phyloP scores from a whole-genome alignment of 2,113 vertebrate genomes.

The Urocynchramus pylzowi region DNA sequence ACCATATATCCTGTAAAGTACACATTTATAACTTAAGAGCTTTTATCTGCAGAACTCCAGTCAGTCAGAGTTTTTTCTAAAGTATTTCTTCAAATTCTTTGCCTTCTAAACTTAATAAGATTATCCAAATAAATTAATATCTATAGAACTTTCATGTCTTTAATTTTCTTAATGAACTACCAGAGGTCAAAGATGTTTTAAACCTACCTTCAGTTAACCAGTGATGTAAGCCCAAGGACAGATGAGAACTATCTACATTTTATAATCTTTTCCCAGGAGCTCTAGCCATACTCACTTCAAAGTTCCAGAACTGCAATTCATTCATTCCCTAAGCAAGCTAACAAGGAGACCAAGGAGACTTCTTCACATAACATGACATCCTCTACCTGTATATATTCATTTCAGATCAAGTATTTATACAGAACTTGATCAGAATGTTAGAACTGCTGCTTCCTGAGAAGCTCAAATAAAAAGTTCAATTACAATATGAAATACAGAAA shows the following conservation, averaged over 20 bases:
- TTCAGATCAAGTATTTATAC: neutral
- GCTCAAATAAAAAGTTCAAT: neutral
- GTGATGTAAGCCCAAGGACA: neutral
- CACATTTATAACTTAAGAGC: neutral
- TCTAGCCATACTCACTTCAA: neutral
- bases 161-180: neutral
- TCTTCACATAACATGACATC: neutral
- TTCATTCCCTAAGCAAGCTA: neutral
- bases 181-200: neutral
- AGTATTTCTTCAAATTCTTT: neutral
- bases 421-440: neutral
- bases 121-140: neutral
- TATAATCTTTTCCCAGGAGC: neutral
- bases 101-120: neutral
- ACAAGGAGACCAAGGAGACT: neutral
- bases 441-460: neutral
- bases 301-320: neutral
- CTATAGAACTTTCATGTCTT: neutral
- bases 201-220: neutral
- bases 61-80: neutral
- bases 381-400: neutral
- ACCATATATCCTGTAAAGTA: neutral
- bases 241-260: neutral
- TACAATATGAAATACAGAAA: neutral
- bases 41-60: neutral